A percentile compares a stretch with the other conserved stretches of the same genome.
These are phyloP conservation scores for Argya squamiceps DNA, from an alignment of 2,797 vertebrate species.

Conservation along the genomic window DNA sequence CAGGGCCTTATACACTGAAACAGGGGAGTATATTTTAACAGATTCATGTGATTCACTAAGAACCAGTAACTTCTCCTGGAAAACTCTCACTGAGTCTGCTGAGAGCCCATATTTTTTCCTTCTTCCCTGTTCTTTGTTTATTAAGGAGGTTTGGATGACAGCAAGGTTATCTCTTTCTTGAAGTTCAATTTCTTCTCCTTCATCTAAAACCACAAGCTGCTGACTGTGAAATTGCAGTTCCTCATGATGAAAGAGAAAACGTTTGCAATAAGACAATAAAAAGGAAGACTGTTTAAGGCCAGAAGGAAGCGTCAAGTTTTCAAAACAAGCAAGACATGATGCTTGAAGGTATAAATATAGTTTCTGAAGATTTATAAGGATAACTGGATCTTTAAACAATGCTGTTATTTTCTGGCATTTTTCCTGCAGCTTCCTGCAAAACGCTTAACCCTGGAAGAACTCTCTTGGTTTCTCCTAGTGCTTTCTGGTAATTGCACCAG, in stretches of 20 bases:
- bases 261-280: background rate
- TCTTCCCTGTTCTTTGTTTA: background rate
- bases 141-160: background rate
- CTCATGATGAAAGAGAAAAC: background rate
- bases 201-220: background rate
- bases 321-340: background rate
- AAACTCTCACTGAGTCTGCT: background rate
- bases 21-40: background rate
- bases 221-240: background rate
- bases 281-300: background rate
- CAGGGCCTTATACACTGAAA: background rate
- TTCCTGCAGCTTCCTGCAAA: background rate
- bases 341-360: background rate
- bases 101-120: background rate
- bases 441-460: background rate
- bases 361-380: background rate
- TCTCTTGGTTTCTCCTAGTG: background rate
- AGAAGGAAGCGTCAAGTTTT: background rate
- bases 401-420: background rate
- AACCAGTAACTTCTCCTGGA: background rate
- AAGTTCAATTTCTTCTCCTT: background rate
- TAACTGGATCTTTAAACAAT: background rate
- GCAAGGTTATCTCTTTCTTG: background rate
- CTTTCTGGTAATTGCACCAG: background rate
- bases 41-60: background rate